phyloP scores from a whole-genome alignment of 2,113 vertebrate genomes.

The Cettia cetti region DNA sequence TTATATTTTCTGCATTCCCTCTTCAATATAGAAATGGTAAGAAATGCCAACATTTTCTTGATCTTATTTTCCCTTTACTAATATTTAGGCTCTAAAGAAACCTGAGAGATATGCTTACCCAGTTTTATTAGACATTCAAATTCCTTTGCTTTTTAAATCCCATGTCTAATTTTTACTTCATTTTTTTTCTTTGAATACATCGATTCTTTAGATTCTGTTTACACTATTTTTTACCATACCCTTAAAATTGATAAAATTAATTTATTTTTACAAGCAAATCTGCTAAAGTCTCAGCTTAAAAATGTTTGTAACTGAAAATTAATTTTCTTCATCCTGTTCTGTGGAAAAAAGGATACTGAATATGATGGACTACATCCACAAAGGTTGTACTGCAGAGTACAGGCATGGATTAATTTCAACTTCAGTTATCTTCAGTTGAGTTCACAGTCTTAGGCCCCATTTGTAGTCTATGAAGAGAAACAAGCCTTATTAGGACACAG shows the following conservation, averaged over 20 bases:
- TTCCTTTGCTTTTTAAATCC: conserved; percentile 1
- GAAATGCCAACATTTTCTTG: not conserved
- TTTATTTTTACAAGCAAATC: not conserved
- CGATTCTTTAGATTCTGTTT: not conserved
- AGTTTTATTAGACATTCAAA: not conserved
- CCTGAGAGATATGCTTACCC: not conserved
- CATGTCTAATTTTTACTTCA: not conserved
- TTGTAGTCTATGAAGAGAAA: not conserved
- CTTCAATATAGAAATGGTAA: not conserved
- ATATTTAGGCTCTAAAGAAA: conserved; percentile 22
- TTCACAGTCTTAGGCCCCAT: not conserved
- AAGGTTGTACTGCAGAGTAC: not conserved
- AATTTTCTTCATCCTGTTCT: not conserved
- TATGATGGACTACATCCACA: not conserved
- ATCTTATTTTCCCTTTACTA: conserved; percentile 22
- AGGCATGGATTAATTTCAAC: not conserved
- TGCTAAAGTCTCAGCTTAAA: not conserved
- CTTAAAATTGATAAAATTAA: not conserved
- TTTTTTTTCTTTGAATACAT: not conserved
- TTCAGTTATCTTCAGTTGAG: not conserved
- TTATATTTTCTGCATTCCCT: not conserved
- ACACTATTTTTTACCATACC: not conserved
- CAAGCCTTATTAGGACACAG: conserved; percentile 24
- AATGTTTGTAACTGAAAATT: not conserved
- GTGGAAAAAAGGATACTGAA: not conserved